Conservation (phyloP, 2,113 vertebrate genomes). For the Semnopithecus entellus region DNA sequence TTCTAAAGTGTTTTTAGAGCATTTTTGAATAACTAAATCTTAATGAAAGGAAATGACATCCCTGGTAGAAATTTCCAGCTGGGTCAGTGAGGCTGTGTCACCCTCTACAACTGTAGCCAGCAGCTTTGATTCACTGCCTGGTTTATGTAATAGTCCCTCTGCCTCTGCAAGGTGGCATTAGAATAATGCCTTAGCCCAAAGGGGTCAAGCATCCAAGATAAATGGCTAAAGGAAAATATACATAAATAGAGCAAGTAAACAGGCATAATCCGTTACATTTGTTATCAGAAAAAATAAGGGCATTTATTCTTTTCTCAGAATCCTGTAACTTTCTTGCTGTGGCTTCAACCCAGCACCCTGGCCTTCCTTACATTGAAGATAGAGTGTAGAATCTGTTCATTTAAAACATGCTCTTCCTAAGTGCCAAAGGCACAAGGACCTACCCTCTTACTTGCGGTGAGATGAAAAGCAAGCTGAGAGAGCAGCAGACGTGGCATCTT, state of each 20-base stretch:
- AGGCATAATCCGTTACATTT: not conserved
- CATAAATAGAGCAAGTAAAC: not conserved
- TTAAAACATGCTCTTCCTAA: not conserved
- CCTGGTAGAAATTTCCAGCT: slow-evolving; percentile 7
- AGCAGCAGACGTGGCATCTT: fast-evolving
- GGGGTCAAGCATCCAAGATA: not conserved
- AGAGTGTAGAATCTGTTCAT: not conserved
- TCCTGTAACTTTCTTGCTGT: not conserved
- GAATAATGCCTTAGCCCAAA: not conserved
- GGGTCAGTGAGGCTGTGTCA: not conserved
- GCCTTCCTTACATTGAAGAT: not conserved
- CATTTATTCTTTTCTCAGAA: not conserved
- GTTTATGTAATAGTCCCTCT: not conserved
- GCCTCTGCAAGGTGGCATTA: not conserved
- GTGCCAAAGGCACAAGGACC: not conserved
- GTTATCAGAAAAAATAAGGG: not conserved
- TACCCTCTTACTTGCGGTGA: not conserved
- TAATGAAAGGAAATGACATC: not conserved
- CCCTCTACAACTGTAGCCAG: not conserved
- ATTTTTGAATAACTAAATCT: not conserved
- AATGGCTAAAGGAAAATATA: not conserved
- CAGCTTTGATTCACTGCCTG: not conserved
- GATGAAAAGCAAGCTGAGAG: not conserved
- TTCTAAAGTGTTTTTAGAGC: not conserved
- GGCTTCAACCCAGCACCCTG: not conserved